These are phyloP conservation scores for Monochamus saltuarius DNA, from an alignment of 1,140 invertebrate species.

Conservation along the genomic window DNA sequence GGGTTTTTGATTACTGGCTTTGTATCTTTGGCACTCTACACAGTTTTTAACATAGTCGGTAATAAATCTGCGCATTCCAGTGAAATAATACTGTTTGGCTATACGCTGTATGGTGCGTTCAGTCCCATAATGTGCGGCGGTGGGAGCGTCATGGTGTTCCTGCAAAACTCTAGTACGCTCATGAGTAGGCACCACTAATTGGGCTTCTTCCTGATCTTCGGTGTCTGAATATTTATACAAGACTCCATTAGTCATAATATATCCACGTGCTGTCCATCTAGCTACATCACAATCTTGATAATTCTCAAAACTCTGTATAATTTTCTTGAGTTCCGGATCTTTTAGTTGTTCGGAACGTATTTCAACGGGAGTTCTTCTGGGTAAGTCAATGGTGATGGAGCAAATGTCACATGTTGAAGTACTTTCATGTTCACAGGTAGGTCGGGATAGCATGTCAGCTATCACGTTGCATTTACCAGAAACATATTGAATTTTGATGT, in stretches of 20 bases:
- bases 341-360: constrained; percentile 9
- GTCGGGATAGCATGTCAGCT: constrained; percentile 26
- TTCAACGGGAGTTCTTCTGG: too few species aligned
- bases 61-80: constrained; percentile 39
- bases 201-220: constrained; percentile 35
- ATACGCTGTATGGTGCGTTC: constrained; percentile 37
- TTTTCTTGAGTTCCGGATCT: constrained; percentile 2
- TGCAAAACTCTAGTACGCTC: constrained; percentile 24
- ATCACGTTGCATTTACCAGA: constrained; percentile 30
- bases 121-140: constrained; percentile 39
- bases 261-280: constrained; percentile 32
- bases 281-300: background rate
- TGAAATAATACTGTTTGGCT: constrained; percentile 39
- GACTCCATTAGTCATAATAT: constrained; percentile 40
- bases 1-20: constrained; percentile 30
- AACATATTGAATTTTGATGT: constrained; percentile 27
- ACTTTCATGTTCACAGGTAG: constrained; percentile 18
- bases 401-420: constrained; percentile 24
- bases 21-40: constrained; percentile 22
- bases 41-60: constrained; percentile 29
- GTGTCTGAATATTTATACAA: constrained; percentile 40
- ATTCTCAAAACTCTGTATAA: constrained; percentile 8
- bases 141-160: constrained; percentile 38
- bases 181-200: constrained; percentile 32
- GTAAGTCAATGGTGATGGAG: too few species aligned